phyloP scores from a whole-genome alignment of 2,113 vertebrate species.

The Hassar affinis region DNA sequence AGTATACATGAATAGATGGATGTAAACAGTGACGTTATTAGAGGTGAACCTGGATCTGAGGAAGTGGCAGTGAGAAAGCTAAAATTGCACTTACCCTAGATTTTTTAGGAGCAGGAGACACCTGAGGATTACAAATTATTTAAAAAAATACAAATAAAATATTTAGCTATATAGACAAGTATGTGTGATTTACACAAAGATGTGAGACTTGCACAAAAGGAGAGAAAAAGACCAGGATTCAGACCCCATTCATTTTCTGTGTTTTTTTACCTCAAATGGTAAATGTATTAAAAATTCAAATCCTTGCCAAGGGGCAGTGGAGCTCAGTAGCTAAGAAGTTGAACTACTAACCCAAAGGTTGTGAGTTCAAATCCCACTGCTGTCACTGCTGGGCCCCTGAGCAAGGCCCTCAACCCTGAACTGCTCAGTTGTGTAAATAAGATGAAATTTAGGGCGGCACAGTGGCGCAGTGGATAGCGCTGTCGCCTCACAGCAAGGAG shows the following conservation, averaged over 20 bases:
- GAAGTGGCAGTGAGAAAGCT: neutral
- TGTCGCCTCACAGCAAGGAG: too few species aligned
- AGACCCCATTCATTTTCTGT: neutral
- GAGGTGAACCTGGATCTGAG: neutral
- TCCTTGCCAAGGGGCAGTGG: too few species aligned
- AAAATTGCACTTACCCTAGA: constrained; percentile 71
- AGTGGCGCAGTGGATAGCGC: too few species aligned
- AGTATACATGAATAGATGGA: too few species aligned
- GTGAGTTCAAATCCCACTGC: too few species aligned
- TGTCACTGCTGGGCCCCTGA: too few species aligned
- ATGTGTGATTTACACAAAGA: neutral
- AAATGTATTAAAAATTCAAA: neutral
- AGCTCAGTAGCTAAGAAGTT: too few species aligned
- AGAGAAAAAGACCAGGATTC: neutral
- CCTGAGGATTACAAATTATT: constrained; percentile 60
- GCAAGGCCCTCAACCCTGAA: too few species aligned
- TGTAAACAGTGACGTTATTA: neutral
- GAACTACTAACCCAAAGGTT: too few species aligned
- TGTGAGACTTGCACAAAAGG: neutral
- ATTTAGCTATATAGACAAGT: neutral
- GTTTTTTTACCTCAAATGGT: neutral
- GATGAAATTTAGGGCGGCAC: too few species aligned
- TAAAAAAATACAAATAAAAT: constrained; percentile 25
- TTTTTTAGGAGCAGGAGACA: constrained; percentile 75
- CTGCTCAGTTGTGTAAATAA: too few species aligned